A percentile compares a stretch with the other conserved stretches of the same genome.
These are phyloP conservation scores for Perodicticus potto DNA, from an alignment of 2,797 vertebrate genomes.

Conservation along the genomic window DNA sequence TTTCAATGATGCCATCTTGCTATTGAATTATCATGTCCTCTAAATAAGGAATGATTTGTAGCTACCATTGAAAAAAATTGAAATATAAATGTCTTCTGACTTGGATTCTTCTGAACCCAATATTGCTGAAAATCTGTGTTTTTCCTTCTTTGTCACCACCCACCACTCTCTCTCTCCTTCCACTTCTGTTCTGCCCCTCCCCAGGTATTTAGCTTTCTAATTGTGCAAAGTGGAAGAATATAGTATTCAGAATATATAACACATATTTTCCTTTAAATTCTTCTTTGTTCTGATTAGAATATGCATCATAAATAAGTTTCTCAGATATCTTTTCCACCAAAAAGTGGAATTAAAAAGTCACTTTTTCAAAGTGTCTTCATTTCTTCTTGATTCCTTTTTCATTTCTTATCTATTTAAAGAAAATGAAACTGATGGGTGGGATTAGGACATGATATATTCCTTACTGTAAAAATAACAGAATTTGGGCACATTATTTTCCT, in stretches of 20 bases:
- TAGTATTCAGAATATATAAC: slow-evolving; percentile 64
- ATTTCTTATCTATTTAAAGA: slow-evolving; percentile 76
- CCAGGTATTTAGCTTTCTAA: slow-evolving; percentile 11
- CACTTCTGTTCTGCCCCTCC: background rate
- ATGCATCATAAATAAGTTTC: slow-evolving; percentile 47
- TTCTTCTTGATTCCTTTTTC: slow-evolving; percentile 57
- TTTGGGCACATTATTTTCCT: slow-evolving; percentile 75
- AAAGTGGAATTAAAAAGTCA: slow-evolving; percentile 69
- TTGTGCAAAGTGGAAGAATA: slow-evolving; percentile 38
- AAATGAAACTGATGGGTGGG: slow-evolving; percentile 59
- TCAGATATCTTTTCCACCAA: slow-evolving; percentile 66
- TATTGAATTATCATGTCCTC: slow-evolving; percentile 88
- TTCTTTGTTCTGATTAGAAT: slow-evolving; percentile 58
- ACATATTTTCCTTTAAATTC: slow-evolving; percentile 42
- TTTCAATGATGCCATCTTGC: slow-evolving; percentile 88
- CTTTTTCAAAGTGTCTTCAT: slow-evolving; percentile 63
- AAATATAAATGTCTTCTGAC: slow-evolving; percentile 82
- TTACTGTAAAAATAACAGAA: slow-evolving; percentile 81
- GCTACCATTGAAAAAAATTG: slow-evolving; percentile 85
- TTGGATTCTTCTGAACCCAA: slow-evolving; percentile 84
- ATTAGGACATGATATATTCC: slow-evolving; percentile 75
- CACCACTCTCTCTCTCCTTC: background rate
- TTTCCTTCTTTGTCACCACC: slow-evolving; percentile 70
- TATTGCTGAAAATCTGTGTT: slow-evolving; percentile 83
- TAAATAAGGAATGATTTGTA: slow-evolving; percentile 90